phyloP scores from a whole-genome alignment of 2,797 vertebrate genomes.

The Lycodopsis pacificus region DNA sequence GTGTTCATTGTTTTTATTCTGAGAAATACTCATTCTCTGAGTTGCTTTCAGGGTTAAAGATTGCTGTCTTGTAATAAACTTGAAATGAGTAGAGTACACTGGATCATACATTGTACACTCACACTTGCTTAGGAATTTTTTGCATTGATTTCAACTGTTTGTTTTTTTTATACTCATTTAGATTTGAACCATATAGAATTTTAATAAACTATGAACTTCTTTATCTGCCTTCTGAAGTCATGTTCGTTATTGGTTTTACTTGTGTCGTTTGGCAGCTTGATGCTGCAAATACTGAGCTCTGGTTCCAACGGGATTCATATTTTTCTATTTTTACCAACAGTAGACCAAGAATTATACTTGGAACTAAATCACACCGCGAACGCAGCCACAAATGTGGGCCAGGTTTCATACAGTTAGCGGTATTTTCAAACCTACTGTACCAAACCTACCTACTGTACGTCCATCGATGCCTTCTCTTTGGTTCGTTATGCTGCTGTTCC shows the following conservation, averaged over 20 bases:
- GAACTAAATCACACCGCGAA: conserved; percentile 27
- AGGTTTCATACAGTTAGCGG: neutral
- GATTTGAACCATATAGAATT: conserved; percentile 73
- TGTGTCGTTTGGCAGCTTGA: conserved; percentile 29
- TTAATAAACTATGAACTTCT: conserved; percentile 77
- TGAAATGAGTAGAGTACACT: conserved; percentile 85
- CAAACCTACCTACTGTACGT: neutral
- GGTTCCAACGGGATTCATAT: conserved; percentile 33
- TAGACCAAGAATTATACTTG: conserved; percentile 39
- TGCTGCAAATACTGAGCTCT: conserved; percentile 30
- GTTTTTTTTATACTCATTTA: conserved; percentile 66
- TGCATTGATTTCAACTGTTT: conserved; percentile 67
- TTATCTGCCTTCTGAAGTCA: conserved; percentile 72
- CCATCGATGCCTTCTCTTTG: neutral
- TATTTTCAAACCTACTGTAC: neutral
- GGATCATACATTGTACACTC: conserved; percentile 78
- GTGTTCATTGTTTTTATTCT: conserved; percentile 62
- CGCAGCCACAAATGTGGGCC: conserved; percentile 34
- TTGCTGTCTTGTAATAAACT: conserved; percentile 83
- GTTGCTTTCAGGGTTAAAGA: conserved; percentile 74
- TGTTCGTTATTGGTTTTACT: conserved; percentile 52
- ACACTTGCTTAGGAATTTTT: conserved; percentile 76
- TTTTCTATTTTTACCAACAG: conserved; percentile 39
- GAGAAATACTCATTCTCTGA: conserved; percentile 69
- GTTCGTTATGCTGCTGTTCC: neutral